These are phyloP conservation scores for Pyxicephalus adspersus DNA, from an alignment of 2,113 vertebrate species.

Conservation along the genomic window DNA sequence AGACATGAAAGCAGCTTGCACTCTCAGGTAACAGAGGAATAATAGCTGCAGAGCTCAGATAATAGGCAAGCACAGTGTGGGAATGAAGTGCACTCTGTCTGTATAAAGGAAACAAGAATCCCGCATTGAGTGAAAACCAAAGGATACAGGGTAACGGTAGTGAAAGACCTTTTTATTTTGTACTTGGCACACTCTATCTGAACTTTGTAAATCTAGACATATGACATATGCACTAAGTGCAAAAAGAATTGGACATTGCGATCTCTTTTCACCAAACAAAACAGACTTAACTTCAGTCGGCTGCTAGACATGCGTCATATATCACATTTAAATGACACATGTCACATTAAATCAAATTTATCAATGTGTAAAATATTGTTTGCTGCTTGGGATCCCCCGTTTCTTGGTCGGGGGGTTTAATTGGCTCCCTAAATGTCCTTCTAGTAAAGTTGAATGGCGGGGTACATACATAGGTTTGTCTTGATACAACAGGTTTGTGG, in stretches of 20 bases:
- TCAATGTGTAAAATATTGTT: too few species aligned
- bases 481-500: too few species aligned
- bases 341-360: too few species aligned
- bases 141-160: not conserved
- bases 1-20: slow-evolving; percentile 33
- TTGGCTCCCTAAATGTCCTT: too few species aligned
- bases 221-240: not conserved
- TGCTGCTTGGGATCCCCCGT: too few species aligned
- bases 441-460: too few species aligned
- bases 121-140: not conserved
- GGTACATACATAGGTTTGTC: too few species aligned
- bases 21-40: slow-evolving; percentile 11
- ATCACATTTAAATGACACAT: too few species aligned
- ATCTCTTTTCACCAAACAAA: too few species aligned
- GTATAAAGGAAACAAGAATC: slow-evolving; percentile 21
- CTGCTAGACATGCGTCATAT: too few species aligned
- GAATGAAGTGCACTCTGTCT: slow-evolving; percentile 22
- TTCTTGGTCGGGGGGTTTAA: too few species aligned
- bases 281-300: too few species aligned
- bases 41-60: slow-evolving; percentile 12
- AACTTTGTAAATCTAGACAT: not conserved
- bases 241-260: not conserved
- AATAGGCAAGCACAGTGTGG: slow-evolving; percentile 33
- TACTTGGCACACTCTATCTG: not conserved
- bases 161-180: slow-evolving; percentile 8